These are phyloP conservation scores for Cyprinodon tularosa DNA, from an alignment of 2,113 vertebrate species.

Conservation along the genomic window DNA sequence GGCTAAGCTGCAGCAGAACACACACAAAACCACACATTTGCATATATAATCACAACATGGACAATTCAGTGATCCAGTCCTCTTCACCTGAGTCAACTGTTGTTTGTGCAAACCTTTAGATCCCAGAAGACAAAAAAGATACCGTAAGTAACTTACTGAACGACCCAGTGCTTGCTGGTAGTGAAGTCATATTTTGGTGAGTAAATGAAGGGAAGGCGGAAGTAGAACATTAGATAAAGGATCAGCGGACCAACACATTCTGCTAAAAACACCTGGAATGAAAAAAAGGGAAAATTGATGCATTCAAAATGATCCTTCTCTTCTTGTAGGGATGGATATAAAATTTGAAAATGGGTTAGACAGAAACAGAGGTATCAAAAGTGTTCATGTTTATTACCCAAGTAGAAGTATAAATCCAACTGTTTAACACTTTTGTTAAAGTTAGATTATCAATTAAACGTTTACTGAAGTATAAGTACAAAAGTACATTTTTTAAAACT, in stretches of 20 bases:
- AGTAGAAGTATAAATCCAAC: too few relatives aligned
- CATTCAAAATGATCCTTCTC: not conserved
- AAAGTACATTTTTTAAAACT: too few relatives aligned
- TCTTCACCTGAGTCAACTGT: constrained; percentile 27
- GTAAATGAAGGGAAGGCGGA: constrained; percentile 91
- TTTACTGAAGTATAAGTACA: too few relatives aligned
- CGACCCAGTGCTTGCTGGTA: constrained; percentile 88
- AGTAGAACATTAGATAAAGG: constrained; percentile 93
- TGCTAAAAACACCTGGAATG: constrained; percentile 86
- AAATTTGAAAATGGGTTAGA: not conserved
- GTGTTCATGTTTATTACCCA: too few relatives aligned
- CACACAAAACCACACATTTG: constrained; percentile 24
- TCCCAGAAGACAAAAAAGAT: not conserved
- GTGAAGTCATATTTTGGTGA: constrained; percentile 88
- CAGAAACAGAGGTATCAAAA: not conserved
- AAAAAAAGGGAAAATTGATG: not conserved
- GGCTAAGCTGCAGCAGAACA: constrained; percentile 80
- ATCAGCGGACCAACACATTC: constrained; percentile 89
- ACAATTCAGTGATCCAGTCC: constrained; percentile 1
- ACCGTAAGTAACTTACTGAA: constrained; percentile 90
- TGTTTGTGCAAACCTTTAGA: constrained; percentile 25
- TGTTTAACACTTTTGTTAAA: too few relatives aligned
- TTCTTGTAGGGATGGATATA: not conserved
- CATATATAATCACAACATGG: constrained; percentile 34
- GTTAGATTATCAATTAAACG: too few relatives aligned